phyloP scores from a whole-genome alignment of 2,797 vertebrate species.

The Syncerus caffer region DNA sequence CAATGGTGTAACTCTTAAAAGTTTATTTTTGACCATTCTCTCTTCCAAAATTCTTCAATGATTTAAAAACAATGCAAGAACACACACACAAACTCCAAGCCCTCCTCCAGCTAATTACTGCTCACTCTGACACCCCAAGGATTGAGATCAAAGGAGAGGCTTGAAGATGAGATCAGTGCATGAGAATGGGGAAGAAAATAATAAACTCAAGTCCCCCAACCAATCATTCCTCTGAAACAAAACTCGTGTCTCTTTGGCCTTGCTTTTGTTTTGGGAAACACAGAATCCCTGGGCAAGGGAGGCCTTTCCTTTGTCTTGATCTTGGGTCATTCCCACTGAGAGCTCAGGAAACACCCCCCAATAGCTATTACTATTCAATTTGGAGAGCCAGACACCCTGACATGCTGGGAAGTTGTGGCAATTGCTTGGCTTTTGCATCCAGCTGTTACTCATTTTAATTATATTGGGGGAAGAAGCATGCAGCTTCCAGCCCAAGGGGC shows the following conservation, averaged over 20 bases:
- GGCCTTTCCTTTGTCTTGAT: background rate
- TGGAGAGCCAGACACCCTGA: background rate
- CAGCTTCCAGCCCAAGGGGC: background rate
- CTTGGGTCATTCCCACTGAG: background rate
- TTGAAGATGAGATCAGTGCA: background rate
- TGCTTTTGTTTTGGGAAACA: background rate
- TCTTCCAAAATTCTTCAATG: background rate
- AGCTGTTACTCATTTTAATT: background rate
- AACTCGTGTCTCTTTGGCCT: background rate
- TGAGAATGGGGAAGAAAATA: background rate
- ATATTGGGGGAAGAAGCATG: background rate
- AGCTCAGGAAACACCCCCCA: no score
- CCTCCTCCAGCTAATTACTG: background rate
- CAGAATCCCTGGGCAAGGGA: background rate
- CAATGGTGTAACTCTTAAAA: background rate
- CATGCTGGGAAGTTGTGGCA: background rate
- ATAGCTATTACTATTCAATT: background rate
- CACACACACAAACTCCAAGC: background rate
- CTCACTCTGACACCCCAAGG: background rate
- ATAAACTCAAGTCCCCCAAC: background rate
- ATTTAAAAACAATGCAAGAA: background rate
- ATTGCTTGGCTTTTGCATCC: background rate
- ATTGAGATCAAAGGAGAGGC: background rate
- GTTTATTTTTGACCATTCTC: conserved; percentile 1
- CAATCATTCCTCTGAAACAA: background rate